phyloP scores from a whole-genome alignment of 2,888 invertebrate genomes.

The Drosophila demipolita region DNA sequence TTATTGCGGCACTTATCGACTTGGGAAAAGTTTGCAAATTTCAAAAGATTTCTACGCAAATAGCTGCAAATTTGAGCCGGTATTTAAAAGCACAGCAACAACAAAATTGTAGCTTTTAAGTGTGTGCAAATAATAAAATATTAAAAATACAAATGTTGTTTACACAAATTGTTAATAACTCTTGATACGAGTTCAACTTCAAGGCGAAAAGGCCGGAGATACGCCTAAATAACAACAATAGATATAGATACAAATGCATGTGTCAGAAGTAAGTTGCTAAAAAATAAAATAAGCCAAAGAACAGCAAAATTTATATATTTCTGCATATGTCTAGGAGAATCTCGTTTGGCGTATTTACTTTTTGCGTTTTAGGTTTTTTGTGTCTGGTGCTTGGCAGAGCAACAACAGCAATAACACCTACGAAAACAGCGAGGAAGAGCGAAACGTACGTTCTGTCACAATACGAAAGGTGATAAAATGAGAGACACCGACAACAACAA shows the following conservation, averaged over 20 bases:
- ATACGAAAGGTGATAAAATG: conserved; percentile 46
- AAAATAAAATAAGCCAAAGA: conserved; percentile 12
- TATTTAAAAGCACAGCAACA: background rate
- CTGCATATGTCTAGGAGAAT: conserved; percentile 56
- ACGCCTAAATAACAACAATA: conserved; percentile 12
- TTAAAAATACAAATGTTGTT: conserved; percentile 44
- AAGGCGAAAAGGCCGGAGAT: conserved; percentile 41
- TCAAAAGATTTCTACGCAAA: background rate
- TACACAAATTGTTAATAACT: conserved; percentile 65
- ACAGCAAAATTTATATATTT: conserved; percentile 10
- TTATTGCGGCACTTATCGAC: background rate
- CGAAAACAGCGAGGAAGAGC: conserved; percentile 16
- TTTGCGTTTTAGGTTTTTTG: conserved; percentile 55
- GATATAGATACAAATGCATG: conserved; percentile 12
- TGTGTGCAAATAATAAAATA: conserved; percentile 41
- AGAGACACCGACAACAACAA: conserved; percentile 11
- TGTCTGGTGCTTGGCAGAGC: conserved; percentile 64
- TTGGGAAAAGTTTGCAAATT: background rate
- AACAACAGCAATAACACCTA: conserved; percentile 49
- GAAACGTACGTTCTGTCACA: conserved; percentile 18
- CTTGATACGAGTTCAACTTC: conserved; percentile 15
- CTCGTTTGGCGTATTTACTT: conserved; percentile 50
- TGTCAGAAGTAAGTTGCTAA: conserved; percentile 38
- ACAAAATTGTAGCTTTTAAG: background rate
- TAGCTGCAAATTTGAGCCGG: background rate